Conservation (phyloP, 2,113 vertebrate genomes). For the Megalops atlanticus region DNA sequence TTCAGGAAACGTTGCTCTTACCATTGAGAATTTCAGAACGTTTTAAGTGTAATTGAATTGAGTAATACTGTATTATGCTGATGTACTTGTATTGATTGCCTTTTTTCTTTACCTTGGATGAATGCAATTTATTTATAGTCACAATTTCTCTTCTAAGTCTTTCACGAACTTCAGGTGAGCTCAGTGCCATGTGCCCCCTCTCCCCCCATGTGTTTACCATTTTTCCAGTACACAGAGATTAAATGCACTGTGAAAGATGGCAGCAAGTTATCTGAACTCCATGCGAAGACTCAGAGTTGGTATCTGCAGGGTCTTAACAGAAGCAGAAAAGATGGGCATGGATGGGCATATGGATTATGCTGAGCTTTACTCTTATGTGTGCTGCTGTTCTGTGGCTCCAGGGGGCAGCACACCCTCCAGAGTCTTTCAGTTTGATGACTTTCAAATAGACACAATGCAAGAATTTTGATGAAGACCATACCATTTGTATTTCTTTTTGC, state of each 20-base stretch:
- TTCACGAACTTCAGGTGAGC: background rate
- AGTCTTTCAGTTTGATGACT: conserved; percentile 30
- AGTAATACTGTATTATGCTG: background rate
- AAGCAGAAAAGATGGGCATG: background rate
- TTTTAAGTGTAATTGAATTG: conserved; percentile 25
- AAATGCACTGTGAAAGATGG: background rate
- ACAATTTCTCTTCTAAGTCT: background rate
- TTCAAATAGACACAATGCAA: conserved; percentile 52
- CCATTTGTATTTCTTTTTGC: conserved; percentile 72
- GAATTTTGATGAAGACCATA: conserved; percentile 50
- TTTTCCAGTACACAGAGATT: background rate
- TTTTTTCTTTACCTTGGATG: background rate
- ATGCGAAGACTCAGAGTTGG: background rate
- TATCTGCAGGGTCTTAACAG: background rate
- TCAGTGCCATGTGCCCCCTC: background rate
- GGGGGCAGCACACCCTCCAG: conserved; percentile 7
- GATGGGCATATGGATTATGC: background rate
- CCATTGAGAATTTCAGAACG: conserved; percentile 30
- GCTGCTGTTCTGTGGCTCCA: conserved; percentile 12
- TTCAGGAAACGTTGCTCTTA: conserved; percentile 23
- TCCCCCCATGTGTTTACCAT: background rate
- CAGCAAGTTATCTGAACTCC: background rate
- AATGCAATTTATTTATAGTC: background rate
- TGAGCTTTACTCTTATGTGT: background rate
- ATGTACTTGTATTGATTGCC: background rate